These are phyloP conservation scores for Anniella stebbinsi DNA, from an alignment of 2,797 vertebrate species.

Conservation along the genomic window DNA sequence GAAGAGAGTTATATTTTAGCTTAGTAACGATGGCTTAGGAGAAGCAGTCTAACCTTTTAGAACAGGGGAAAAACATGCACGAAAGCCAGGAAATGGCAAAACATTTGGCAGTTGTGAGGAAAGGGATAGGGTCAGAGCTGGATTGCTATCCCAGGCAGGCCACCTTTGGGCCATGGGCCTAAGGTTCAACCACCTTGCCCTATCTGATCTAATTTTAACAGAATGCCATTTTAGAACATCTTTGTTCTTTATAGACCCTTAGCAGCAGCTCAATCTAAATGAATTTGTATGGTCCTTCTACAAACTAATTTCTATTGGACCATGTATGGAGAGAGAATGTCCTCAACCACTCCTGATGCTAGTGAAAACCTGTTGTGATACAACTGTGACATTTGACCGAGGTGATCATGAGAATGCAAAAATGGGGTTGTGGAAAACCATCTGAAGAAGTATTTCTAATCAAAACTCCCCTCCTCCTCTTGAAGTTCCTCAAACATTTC, in stretches of 20 bases:
- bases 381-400: background rate
- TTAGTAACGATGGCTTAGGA: too few relatives aligned
- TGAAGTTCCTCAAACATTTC: background rate
- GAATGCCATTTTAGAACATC: background rate
- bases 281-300: background rate
- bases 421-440: background rate
- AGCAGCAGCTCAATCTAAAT: background rate
- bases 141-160: too few relatives aligned
- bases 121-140: too few relatives aligned
- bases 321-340: background rate
- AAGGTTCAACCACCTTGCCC: too few relatives aligned
- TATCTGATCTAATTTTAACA: background rate
- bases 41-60: too few relatives aligned
- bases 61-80: too few relatives aligned
- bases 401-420: background rate
- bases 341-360: background rate
- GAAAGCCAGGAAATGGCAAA: too few relatives aligned
- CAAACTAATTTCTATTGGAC: too few relatives aligned
- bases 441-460: background rate
- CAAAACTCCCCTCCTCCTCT: background rate
- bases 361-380: background rate
- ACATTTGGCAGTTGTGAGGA: too few relatives aligned
- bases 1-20: too few relatives aligned
- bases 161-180: too few relatives aligned
- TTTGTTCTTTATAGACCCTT: background rate